Conservation (phyloP, 2,888 invertebrate species). For the Drosophila testacea region DNA sequence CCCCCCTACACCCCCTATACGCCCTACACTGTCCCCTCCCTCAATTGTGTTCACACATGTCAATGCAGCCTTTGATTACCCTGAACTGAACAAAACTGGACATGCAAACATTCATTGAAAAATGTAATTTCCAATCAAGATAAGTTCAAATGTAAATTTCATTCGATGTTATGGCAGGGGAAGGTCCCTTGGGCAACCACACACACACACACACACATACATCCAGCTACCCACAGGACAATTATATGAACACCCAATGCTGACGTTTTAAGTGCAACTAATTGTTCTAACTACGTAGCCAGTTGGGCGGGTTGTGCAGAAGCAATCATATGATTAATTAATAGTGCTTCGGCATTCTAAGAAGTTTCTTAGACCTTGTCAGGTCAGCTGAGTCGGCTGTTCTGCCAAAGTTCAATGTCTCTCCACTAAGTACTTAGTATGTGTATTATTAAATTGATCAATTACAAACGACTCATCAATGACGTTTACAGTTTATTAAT, state of each 20-base stretch:
- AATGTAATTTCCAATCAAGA: constrained; percentile 67
- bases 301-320: constrained; percentile 2
- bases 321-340: constrained; percentile 31
- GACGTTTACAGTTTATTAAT: constrained; percentile 2
- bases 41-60: constrained; percentile 15
- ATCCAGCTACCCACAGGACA: constrained; percentile 11
- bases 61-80: constrained; percentile 57
- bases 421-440: not conserved
- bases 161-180: not conserved
- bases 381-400: not conserved
- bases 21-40: not conserved
- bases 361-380: constrained; percentile 9
- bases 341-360: not conserved
- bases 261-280: constrained; percentile 44
- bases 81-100: constrained; percentile 33
- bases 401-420: constrained; percentile 33
- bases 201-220: not conserved
- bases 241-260: constrained; percentile 33
- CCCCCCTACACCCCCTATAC: not conserved
- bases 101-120: constrained; percentile 56
- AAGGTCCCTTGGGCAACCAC: constrained; percentile 1
- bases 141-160: constrained; percentile 65
- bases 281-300: constrained; percentile 10
- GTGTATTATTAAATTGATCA: not conserved
- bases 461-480: not conserved